Evolutionary conservation across 2,888 invertebrate genomes (phyloP).

Genomic region (Erebia epiphron): DNA sequence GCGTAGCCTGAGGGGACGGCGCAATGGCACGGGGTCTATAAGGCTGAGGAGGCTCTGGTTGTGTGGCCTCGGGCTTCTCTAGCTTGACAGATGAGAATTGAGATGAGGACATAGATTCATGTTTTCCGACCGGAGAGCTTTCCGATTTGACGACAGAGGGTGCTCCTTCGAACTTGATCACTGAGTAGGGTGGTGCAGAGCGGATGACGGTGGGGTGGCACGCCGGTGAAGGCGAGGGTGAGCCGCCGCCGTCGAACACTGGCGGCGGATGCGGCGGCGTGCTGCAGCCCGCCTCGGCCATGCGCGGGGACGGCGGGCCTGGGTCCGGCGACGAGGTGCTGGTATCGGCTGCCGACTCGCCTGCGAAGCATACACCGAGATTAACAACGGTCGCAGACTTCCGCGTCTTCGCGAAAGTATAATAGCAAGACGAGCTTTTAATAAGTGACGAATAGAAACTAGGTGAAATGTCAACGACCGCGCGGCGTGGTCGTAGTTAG

Average conservation of each 20-base stretch:
- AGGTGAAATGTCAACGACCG: constrained; percentile 83
- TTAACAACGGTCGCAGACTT: constrained; percentile 57
- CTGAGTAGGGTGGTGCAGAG: constrained; percentile 82
- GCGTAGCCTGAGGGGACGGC: constrained; percentile 73
- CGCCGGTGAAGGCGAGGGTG: constrained; percentile 68
- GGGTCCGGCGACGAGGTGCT: constrained; percentile 96
- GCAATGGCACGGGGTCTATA: constrained; percentile 69
- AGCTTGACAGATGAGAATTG: constrained; percentile 77
- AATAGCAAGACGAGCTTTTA: constrained; percentile 67
- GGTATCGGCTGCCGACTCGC: constrained; percentile 96
- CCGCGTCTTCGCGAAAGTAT: constrained; percentile 56
- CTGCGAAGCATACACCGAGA: constrained; percentile 77
- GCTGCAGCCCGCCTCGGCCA: constrained; percentile 86
- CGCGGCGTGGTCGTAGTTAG: constrained; percentile 68
- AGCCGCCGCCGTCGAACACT: constrained; percentile 78
- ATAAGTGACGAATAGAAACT: constrained; percentile 79
- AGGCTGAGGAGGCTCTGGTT: constrained; percentile 60
- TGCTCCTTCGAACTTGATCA: constrained; percentile 84
- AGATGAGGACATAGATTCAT: constrained; percentile 58
- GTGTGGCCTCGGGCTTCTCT: constrained; percentile 53
- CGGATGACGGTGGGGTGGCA: constrained; percentile 82
- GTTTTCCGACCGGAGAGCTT: constrained; percentile 57
- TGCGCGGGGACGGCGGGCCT: constrained; percentile 92
- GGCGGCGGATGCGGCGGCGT: constrained; percentile 83
- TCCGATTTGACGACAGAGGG: constrained; percentile 61